Base-by-base conservation (phyloP, 2,797 vertebrate species). In the Phataginus tetradactyla region DNA sequence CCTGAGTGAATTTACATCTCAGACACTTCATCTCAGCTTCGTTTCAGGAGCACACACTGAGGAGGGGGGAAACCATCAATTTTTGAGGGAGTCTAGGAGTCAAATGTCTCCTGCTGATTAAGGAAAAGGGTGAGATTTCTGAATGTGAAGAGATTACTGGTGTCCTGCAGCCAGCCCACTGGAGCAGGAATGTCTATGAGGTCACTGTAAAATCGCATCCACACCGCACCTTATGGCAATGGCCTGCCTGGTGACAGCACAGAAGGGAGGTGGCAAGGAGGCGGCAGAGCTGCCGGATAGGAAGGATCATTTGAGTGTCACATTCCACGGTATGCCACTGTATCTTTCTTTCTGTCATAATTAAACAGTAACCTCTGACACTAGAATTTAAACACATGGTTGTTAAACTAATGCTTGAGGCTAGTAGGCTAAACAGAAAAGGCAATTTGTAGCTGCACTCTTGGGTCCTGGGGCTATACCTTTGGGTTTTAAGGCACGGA, bases 41-140 rank as follows among this genome's bases (percentile, higher is more conserved):
- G 66, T 68, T 68, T 68, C 71, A 89, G 42, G 53, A 96, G 88
- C 94, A 94, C 91, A 71, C 37, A 90, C 6, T 71, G 23, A 55
- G 91, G 96, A 86, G 66, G 34, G n/a, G 96, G 27, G 53, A 96
- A 53, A 32, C 17, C n/a, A 63, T 49, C 7, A 14, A 4, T 80
- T 77, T 93, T 78, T 61, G 64, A 57, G 42, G 96, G 79, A 95
- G 96, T 93, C 96, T 96, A 96, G n/a, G 79, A 94, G 86, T 97
- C 96, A 97, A 93, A 95, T 94, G 72, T 55, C 98, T 95, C 64
- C 77, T 84, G 84, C 53, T 92, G 93, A 97, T 92, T 90, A 88
- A 98, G 94, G 97, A 96, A 97, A 97, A 97, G 59, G 42, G 93
- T 75, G 92, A 95, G 59, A 88, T 96, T 97, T 93, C 92, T 89